These are phyloP conservation scores for Oenanthe melanoleuca DNA, from an alignment of 2,113 vertebrate genomes.

Conservation along the genomic window DNA sequence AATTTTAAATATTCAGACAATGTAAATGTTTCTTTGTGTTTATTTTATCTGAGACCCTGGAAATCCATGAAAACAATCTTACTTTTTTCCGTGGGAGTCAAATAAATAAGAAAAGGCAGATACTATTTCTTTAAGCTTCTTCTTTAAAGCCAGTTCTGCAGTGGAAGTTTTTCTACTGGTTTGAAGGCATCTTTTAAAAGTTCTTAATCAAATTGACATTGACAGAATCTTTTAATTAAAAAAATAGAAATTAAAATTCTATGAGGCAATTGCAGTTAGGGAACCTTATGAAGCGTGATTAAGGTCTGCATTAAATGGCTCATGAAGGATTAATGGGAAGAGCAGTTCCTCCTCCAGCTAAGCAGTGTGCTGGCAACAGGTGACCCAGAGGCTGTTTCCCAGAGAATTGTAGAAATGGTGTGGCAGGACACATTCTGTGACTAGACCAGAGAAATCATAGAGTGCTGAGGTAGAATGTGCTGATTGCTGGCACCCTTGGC, in stretches of 20 bases:
- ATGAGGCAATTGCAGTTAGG: neutral
- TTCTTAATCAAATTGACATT: neutral
- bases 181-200: neutral
- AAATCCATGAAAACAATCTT: neutral
- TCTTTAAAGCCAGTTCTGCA: neutral
- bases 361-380: neutral
- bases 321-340: neutral
- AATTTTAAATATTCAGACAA: neutral
- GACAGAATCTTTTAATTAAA: neutral
- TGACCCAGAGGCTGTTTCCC: neutral
- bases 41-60: neutral
- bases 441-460: neutral
- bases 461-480: neutral
- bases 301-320: neutral
- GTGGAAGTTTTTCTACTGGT: neutral
- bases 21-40: neutral
- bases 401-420: neutral
- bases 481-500: neutral
- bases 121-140: neutral
- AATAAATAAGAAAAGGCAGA: neutral
- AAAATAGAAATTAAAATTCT: neutral
- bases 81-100: neutral
- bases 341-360: neutral
- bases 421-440: neutral
- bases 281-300: slow-evolving; percentile 4